Evolutionary conservation across 2,797 vertebrate genomes (phyloP).

Genomic region (Sebastiscus albofasciatus): DNA sequence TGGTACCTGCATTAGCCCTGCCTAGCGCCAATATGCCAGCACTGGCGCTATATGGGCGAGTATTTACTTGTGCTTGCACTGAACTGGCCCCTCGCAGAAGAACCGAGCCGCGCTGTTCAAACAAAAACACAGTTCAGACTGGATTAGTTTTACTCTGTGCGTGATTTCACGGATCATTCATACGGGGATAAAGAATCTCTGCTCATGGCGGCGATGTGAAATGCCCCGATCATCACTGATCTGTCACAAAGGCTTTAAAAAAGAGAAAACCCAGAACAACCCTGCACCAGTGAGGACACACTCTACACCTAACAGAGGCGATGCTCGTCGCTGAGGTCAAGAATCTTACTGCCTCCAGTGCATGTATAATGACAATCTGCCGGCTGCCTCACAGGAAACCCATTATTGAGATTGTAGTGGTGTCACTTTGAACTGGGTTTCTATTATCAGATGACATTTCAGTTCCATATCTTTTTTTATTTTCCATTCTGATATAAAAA

Average conservation of each 20-base stretch:
- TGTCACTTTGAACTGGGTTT: constrained; percentile 51
- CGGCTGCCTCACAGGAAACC: constrained; percentile 40
- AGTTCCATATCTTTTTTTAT: constrained; percentile 14
- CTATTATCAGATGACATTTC: constrained; percentile 61
- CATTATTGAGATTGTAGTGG: constrained; percentile 55
- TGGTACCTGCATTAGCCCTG: constrained; percentile 59
- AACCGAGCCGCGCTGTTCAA: constrained; percentile 4
- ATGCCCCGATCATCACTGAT: constrained; percentile 17
- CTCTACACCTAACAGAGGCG: constrained; percentile 12
- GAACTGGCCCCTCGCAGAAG: constrained; percentile 30
- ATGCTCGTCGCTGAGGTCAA: constrained; percentile 29
- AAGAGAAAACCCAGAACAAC: neutral
- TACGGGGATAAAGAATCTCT: constrained; percentile 42
- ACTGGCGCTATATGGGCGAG: neutral
- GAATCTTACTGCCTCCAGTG: constrained; percentile 18
- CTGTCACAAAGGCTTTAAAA: constrained; percentile 12
- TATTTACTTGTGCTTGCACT: constrained; percentile 35
- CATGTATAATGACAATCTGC: constrained; percentile 48
- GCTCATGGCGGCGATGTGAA: constrained; percentile 18
- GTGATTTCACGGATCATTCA: constrained; percentile 54
- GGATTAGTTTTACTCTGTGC: constrained; percentile 45
- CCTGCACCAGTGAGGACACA: neutral
- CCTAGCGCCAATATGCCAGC: constrained; percentile 41
- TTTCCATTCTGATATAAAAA: neutral
- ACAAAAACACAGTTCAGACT: constrained; percentile 41